These are phyloP conservation scores for Cebus imitator DNA, from an alignment of 2,113 vertebrate species.

Conservation along the genomic window DNA sequence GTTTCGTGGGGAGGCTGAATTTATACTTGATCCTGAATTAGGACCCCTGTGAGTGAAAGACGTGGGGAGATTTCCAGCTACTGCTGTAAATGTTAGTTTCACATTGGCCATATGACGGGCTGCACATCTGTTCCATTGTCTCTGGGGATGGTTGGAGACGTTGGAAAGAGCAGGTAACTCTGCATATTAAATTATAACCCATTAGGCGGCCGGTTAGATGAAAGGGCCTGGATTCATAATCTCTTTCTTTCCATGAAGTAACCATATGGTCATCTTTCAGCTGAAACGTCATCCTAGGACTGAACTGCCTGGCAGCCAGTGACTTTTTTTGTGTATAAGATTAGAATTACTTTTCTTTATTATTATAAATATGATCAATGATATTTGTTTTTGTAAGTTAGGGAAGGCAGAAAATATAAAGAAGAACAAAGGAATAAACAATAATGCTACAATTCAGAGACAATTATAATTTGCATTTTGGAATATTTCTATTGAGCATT, in stretches of 20 bases:
- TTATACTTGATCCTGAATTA: background rate
- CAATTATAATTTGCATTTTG: background rate
- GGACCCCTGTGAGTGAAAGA: background rate
- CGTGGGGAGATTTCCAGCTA: background rate
- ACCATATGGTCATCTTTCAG: conserved; percentile 19
- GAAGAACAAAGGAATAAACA: background rate
- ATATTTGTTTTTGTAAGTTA: background rate
- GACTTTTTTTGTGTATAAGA: background rate
- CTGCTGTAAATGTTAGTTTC: background rate
- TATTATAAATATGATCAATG: background rate
- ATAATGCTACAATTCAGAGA: background rate
- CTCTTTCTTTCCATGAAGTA: conserved; percentile 38
- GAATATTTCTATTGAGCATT: background rate
- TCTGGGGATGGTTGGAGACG: background rate
- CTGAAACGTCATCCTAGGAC: background rate
- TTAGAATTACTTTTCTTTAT: background rate
- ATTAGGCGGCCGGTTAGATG: background rate
- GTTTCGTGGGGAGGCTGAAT: background rate
- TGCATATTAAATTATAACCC: conserved; percentile 38
- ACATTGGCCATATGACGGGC: background rate
- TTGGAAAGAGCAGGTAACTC: conserved; percentile 29
- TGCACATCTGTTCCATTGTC: background rate
- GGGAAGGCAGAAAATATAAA: background rate
- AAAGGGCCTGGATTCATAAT: conserved; percentile 1
- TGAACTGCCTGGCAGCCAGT: background rate